phyloP scores from a whole-genome alignment of 2,797 vertebrate species.

The Micrastur ruficollis region DNA sequence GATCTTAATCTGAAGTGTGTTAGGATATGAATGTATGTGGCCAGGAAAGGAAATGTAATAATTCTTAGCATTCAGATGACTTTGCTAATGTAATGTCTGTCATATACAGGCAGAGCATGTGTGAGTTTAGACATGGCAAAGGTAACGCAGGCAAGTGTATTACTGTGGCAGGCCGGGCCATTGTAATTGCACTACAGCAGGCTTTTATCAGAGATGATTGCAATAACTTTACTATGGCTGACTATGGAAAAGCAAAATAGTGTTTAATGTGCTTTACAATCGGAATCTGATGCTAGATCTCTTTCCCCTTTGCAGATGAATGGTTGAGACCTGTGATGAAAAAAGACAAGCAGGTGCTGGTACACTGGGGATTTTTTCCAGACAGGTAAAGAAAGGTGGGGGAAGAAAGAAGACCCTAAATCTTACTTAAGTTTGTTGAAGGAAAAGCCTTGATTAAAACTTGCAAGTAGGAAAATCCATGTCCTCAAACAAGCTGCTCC shows the following conservation, averaged over 20 bases:
- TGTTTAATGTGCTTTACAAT: background rate
- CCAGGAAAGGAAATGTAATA: background rate
- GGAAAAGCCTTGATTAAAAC: background rate
- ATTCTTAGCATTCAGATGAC: background rate
- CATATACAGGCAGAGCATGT: rapidly evolving
- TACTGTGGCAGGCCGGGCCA: rapidly evolving
- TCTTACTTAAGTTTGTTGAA: background rate
- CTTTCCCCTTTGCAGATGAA: conserved; percentile 83
- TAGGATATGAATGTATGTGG: too few species aligned
- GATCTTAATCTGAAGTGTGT: background rate
- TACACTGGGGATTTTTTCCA: conserved; percentile 94
- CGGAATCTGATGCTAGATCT: background rate
- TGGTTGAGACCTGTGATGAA: conserved; percentile 95
- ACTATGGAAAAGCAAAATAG: background rate
- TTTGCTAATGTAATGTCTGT: background rate
- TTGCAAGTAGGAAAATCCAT: background rate
- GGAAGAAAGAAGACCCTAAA: too few species aligned
- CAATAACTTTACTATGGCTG: rapidly evolving
- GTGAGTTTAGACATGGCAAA: background rate
- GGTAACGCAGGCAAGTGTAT: background rate
- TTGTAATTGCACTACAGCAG: too few species aligned
- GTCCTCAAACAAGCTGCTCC: background rate
- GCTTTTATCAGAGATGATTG: background rate
- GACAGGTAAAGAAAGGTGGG: conserved; percentile 84
- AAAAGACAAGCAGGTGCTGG: conserved; percentile 94